Evolutionary conservation across 1,140 invertebrate species (phyloP).

Genomic region (Argopecten irradians): DNA sequence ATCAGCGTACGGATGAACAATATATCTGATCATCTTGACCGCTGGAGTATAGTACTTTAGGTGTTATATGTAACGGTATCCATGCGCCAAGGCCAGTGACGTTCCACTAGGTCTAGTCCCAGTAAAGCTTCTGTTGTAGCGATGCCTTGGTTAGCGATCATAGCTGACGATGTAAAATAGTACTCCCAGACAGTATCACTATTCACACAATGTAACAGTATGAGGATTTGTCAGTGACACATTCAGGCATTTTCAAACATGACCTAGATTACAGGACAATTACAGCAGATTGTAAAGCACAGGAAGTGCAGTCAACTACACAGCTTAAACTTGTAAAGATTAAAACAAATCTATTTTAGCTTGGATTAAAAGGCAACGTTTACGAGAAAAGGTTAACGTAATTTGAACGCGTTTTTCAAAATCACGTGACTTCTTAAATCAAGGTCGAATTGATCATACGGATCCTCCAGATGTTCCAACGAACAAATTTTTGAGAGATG

Average conservation of each 20-base stretch:
- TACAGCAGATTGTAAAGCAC: not conserved
- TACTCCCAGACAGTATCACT: no score
- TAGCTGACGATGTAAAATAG: no score
- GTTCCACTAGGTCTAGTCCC: not conserved
- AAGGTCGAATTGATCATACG: no score
- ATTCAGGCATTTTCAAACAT: not conserved
- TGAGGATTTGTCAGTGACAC: not conserved
- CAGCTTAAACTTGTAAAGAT: not conserved
- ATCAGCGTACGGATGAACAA: not conserved
- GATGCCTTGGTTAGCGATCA: no score
- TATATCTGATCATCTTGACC: not conserved
- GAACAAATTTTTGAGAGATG: no score
- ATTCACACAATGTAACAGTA: no score
- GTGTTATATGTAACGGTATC: not conserved
- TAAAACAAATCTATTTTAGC: not conserved
- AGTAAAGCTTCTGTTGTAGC: no score
- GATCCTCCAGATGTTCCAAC: no score
- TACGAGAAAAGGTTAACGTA: not conserved
- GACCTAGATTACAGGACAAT: not conserved
- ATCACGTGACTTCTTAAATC: no score
- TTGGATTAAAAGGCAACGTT: not conserved
- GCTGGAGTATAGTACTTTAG: not conserved
- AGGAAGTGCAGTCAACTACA: not conserved
- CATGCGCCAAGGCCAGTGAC: not conserved
- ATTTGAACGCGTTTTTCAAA: no score